phyloP scores from a whole-genome alignment of 2,888 invertebrate genomes.

The Eupithecia dodoneata region DNA sequence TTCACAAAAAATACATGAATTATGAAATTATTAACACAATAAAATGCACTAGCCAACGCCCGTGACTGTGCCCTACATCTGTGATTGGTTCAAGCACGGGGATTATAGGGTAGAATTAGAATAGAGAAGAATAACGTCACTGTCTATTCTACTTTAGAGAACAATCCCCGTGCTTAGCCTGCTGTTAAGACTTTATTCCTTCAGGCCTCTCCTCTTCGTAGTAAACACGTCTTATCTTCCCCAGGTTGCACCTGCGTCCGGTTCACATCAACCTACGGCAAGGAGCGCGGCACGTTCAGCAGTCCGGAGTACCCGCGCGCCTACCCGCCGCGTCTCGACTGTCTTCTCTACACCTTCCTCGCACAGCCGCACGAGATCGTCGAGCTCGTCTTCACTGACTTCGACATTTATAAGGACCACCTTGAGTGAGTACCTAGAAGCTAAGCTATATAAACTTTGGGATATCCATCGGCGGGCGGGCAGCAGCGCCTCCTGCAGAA shows the following conservation, averaged over 20 bases:
- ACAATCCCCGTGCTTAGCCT: too few relatives aligned
- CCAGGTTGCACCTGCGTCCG: conserved; percentile 93
- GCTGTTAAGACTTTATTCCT: neutral
- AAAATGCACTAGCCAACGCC: neutral
- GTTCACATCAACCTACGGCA: conserved; percentile 91
- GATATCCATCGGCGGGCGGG: too few relatives aligned
- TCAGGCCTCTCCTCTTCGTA: neutral
- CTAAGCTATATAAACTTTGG: neutral
- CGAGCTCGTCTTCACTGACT: conserved; percentile 91
- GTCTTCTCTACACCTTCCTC: conserved; percentile 93
- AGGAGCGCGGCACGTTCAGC: conserved; percentile 91
- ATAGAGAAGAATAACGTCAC: too few relatives aligned
- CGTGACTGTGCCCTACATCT: neutral
- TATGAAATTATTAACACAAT: neutral
- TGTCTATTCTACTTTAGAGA: too few relatives aligned
- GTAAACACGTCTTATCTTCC: neutral
- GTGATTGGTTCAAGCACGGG: too few relatives aligned
- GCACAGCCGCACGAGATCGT: conserved; percentile 92
- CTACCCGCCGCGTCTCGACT: conserved; percentile 90
- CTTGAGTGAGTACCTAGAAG: conserved; percentile 81
- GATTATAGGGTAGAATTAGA: too few relatives aligned
- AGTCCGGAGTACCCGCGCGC: conserved; percentile 93
- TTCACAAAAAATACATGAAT: too few relatives aligned
- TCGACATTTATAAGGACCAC: conserved; percentile 88
- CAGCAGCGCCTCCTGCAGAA: too few relatives aligned